Conservation (phyloP, 2,888 invertebrate species). For the Noctua janthina region DNA sequence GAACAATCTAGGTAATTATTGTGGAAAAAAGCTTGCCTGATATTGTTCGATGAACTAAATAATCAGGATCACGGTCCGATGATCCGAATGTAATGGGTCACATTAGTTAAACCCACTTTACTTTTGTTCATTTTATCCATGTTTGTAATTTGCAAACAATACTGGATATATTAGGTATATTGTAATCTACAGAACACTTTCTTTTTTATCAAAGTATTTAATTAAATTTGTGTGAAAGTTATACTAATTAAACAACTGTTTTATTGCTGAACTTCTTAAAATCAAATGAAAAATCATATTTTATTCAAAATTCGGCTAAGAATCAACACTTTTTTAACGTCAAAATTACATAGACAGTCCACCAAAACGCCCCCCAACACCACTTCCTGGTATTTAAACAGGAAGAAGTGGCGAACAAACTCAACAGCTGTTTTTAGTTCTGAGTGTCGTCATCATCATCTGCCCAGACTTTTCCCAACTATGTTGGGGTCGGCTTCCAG, state of each 20-base stretch:
- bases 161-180: background rate
- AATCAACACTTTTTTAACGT: background rate
- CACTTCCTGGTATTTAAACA: background rate
- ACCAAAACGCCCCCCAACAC: background rate
- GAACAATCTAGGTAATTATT: background rate
- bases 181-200: background rate
- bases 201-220: background rate
- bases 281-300: background rate
- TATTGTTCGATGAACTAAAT: slow-evolving; percentile 24
- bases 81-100: slow-evolving; percentile 18
- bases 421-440: background rate
- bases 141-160: background rate
- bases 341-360: background rate
- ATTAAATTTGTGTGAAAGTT: background rate
- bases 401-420: background rate
- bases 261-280: background rate
- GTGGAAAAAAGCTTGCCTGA: background rate
- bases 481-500: too few species aligned
- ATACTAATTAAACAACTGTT: background rate
- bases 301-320: background rate
- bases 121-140: background rate
- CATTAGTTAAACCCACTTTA: slow-evolving; percentile 2
- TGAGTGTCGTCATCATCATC: too few species aligned
- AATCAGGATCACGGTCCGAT: slow-evolving; percentile 1
- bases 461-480: too few species aligned